Evolutionary conservation across 1,140 invertebrate genomes (phyloP), one percentile per base, ranked within the genome.

Genomic region (Sminthurides bifidus): DNA sequence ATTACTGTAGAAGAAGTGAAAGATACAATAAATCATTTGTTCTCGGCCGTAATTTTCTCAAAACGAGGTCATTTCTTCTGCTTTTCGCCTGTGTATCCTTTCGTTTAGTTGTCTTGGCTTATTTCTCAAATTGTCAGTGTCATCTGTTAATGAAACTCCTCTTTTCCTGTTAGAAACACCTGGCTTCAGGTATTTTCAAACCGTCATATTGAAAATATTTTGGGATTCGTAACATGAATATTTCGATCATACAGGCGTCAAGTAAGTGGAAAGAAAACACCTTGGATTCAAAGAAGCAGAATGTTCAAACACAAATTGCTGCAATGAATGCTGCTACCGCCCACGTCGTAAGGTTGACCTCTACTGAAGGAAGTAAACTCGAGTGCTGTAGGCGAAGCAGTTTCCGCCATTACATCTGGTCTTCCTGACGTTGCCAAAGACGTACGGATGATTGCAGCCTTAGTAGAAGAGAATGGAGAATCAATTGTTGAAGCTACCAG

Each of bases 261-360:
- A 76, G 87, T 59, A 84, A 89, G 75, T 95, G 92, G 91, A 90
- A 89, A 70, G 87, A 93, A 67, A 86, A 85, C 45, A 89, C 85
- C 3, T 76, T 96, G 68, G 94, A 97, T 70, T 88, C 92, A 14
- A 92, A 92, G 68, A 92, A 93, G 68, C 92, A 98, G 72, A 92
- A 87, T 65, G 87, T 98, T 19, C 88, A 88, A 31, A 91, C 89
- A 31, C 91, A 98, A 71, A 85, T 98, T 64, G 94, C 93, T 12
- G 93, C 93, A 30, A 98, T 98, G 92, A 98, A 93, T 76, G 94
- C 93, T 1, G 94, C 94, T 35, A 98, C 94, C 0, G 95, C 95
- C 14, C 91, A 97, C 71, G 82, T 98, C 6, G 90, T 98, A n/a
- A 95, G 92, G 0, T 73, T 94, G 33, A 94, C 92, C 1, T 88